Evolutionary conservation across 2,888 invertebrate species (phyloP).

Genomic region (Oscheius sp.): DNA sequence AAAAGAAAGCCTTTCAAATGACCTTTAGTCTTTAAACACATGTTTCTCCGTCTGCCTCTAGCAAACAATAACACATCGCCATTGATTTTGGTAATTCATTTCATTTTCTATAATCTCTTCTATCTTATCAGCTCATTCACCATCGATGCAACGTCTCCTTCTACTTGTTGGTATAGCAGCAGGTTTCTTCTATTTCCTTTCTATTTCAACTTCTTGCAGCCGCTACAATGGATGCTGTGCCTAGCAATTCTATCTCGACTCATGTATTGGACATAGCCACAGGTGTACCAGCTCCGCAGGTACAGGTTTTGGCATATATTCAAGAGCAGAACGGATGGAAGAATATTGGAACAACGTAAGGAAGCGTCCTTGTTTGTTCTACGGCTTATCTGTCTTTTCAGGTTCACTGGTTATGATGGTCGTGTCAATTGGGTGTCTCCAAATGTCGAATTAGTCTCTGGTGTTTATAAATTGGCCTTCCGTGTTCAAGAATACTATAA

Average conservation of each 20-base stretch:
- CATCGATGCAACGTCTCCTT: too few species aligned
- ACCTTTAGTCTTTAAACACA: too few species aligned
- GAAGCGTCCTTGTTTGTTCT: too few species aligned
- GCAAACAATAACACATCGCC: too few species aligned
- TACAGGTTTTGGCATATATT: slow-evolving; percentile 50
- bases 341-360: slow-evolving; percentile 38
- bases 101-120: too few species aligned
- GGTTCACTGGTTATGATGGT: slow-evolving; percentile 54
- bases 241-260: slow-evolving; percentile 48
- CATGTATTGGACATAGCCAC: slow-evolving; percentile 62
- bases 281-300: slow-evolving; percentile 52
- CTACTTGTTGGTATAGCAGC: too few species aligned
- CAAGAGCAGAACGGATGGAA: slow-evolving; percentile 40
- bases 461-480: slow-evolving; percentile 54
- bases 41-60: too few species aligned
- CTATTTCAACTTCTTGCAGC: neutral
- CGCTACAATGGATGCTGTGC: slow-evolving; percentile 10
- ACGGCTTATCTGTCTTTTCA: slow-evolving; percentile 26
- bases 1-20: too few species aligned
- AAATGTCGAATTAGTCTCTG: slow-evolving; percentile 41
- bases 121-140: too few species aligned
- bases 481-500: slow-evolving; percentile 50
- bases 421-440: slow-evolving; percentile 59
- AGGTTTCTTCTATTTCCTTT: too few species aligned
- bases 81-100: too few species aligned